Evolutionary conservation across 2,113 vertebrate genomes (phyloP), one percentile per base, ranked within the genome.

Genomic region (Aspiorhynchus laticeps): DNA sequence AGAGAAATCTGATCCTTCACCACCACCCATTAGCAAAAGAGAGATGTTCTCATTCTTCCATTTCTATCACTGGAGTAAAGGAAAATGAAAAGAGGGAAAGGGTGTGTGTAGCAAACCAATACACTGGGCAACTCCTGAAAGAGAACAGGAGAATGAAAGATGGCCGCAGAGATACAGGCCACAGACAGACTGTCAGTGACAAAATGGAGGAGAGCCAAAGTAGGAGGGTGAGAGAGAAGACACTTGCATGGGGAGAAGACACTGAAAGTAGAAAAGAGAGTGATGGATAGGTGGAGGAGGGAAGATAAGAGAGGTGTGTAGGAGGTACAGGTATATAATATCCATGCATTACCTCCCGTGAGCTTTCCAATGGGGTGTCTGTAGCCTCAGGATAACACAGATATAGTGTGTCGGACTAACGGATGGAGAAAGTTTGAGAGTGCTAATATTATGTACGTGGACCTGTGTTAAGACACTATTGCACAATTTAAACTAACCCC

Each of bases 301-400:
- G 36, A 46, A 74, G 79, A 82, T 48, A 82, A 67, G 51, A 83
- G 81, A 51, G 63, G 63, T 83, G 28, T 84, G 69, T 28, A 84
- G 69, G 83, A 17, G 69, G 83, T 84, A 84, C 43, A 84, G 48
- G 83, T 84, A 74, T 84, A 84, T 84, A 84, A 74, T 74, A 59
- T 41, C 80, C 82, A 84, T 56, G 82, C 67, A 56, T 84, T 84
- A 56, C 12, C 82, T 56, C 63, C 19, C 63, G 21, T 69, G 41
- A 69, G 80, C 63, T 51, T 71, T 51, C 46, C 81, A 53, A 65
- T 36, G 24, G 33, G 69, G 33, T 59, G 43, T 74, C 11, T 74
- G 31, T 41, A 84, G 83, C 31, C 69, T 84, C 67, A 19, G 82
- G 48, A 74, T 38, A 59, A 74, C 46, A 17, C 24, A 17, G 46